phyloP scores from a whole-genome alignment of 2,797 vertebrate species.

The Tachyglossus aculeatus region DNA sequence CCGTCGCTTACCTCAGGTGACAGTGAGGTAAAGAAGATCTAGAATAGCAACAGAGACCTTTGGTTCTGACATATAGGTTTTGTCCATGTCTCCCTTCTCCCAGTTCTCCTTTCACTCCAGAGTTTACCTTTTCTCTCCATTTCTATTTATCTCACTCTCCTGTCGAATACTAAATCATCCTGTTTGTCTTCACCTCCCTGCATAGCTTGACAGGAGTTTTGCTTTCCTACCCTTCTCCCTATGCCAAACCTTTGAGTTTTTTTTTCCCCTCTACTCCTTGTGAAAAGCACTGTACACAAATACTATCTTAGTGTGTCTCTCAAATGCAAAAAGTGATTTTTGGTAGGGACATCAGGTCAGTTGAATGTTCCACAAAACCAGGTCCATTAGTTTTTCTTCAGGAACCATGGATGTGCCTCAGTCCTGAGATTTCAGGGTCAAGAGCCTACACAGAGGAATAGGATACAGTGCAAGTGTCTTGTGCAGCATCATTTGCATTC shows the following conservation, averaged over 20 bases:
- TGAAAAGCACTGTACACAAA: conserved; percentile 4
- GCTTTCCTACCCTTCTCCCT: not conserved
- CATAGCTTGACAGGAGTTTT: not conserved
- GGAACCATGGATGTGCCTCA: too few relatives aligned
- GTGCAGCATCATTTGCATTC: too few relatives aligned
- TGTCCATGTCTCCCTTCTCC: not conserved
- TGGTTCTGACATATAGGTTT: not conserved
- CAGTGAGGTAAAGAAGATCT: not conserved
- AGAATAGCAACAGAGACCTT: not conserved
- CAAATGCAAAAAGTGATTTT: not conserved
- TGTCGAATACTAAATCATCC: not conserved
- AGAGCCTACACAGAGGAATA: too few relatives aligned
- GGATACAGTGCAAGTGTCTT: too few relatives aligned
- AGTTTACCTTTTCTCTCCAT: not conserved
- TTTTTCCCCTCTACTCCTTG: not conserved
- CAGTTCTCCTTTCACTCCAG: not conserved
- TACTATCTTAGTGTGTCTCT: not conserved
- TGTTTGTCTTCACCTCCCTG: not conserved
- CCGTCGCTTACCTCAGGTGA: not conserved
- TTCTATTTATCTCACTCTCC: not conserved
- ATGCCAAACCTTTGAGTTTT: not conserved
- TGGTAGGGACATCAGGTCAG: not conserved
- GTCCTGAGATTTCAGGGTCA: too few relatives aligned
- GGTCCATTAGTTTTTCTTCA: too few relatives aligned
- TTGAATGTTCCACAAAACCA: not conserved